Base-by-base conservation (phyloP, 2,888 invertebrate genomes). In the Nomada hirtipes region DNA sequence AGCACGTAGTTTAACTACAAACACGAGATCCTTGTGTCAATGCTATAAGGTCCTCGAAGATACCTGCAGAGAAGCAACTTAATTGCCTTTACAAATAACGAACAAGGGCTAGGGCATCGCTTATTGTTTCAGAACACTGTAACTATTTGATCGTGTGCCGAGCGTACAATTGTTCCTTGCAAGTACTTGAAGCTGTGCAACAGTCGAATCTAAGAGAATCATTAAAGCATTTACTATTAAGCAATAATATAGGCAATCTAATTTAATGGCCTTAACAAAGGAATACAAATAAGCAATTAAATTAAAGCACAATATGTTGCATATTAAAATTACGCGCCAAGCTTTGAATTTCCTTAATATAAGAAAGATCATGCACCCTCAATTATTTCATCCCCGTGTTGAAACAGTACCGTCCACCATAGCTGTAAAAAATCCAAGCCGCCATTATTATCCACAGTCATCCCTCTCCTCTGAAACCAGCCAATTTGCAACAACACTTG, bases 111-210 rank as follows among this genome's bases (percentile, higher is more conserved):
- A 44, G 60, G 59, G 52, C 75, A 79, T 84, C 64, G 67, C 63
- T 69, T 86, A 76, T 86, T 87, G 74, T 86, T 73, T 84, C 55
- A 86, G 87, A 77, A 84, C 86, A 86, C 69, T 50, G 23, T 84
- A 47, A 23, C 23, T 11, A 4, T 23, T n/a, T n/a, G 4, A n/a
- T n/a, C 4, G 18, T n/a, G 7, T 15, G 36, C 29, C 23, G 2
- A 7, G 10, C 29, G 42, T 36, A 20, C 13, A 59, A 50, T 23
- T 42, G 50, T 57, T 10, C 44, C 11, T 71, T 11, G n/a, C 15
- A 29, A 44, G 18, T 15, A 20, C 26, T 42, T 4, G 53, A 42
- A 61, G n/a, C 13, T 23, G n/a, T 3, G 2, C 23, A 63, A 20
- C 26, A 59, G 13, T 44, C 61, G 47, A 2, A 11, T 29, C 20